Percentiles rank a stretch among this genome's conserved stretches.
phyloP scores from a whole-genome alignment of 2,888 invertebrate genomes.

The Cheilosia urbana region DNA sequence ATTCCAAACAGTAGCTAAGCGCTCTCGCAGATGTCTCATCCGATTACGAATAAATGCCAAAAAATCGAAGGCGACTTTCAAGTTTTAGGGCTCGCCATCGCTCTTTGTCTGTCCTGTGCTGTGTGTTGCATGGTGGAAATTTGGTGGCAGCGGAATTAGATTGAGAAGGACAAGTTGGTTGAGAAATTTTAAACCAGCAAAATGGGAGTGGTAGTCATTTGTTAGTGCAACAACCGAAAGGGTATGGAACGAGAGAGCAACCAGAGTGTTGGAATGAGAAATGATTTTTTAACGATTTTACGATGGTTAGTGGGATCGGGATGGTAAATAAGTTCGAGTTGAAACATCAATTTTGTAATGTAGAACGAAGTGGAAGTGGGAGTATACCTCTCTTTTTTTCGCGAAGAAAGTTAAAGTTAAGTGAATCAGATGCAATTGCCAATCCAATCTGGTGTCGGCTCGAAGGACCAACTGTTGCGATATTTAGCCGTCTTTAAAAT shows the following conservation, averaged over 20 bases:
- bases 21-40: slow-evolving; percentile 55
- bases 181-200: slow-evolving; percentile 34
- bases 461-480: too few species aligned
- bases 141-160: slow-evolving; percentile 21
- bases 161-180: slow-evolving; percentile 7
- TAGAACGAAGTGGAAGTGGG: too few species aligned
- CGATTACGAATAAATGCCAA: slow-evolving; percentile 47
- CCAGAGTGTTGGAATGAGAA: neutral
- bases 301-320: neutral
- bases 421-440: too few species aligned
- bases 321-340: too few species aligned
- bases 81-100: slow-evolving; percentile 36
- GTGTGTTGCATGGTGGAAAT: neutral
- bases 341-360: too few species aligned
- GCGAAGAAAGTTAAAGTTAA: too few species aligned
- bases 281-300: neutral
- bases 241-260: neutral
- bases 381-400: too few species aligned
- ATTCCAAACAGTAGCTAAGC: slow-evolving; percentile 35
- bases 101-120: too few species aligned
- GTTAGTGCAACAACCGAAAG: slow-evolving; percentile 61
- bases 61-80: slow-evolving; percentile 41
- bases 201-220: slow-evolving; percentile 63
- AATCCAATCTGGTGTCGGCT: too few species aligned
- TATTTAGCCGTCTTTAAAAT: too few species aligned